These are phyloP conservation scores for Enteromius argenteus DNA, from an alignment of 2,797 vertebrate genomes.

Conservation along the genomic window DNA sequence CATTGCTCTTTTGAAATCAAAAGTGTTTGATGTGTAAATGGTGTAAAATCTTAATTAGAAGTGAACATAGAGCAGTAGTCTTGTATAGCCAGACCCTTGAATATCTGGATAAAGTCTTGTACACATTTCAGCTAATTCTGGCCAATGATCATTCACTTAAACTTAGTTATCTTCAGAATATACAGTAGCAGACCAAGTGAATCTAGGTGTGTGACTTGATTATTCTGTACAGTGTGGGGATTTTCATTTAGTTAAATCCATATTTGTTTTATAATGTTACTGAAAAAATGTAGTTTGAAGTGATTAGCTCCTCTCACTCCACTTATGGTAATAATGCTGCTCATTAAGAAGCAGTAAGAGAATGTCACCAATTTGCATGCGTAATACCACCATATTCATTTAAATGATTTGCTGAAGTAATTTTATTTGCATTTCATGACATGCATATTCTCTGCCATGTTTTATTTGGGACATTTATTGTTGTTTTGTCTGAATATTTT, in stretches of 20 bases:
- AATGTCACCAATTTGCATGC: conserved; percentile 10
- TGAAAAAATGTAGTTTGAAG: background rate
- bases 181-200: background rate
- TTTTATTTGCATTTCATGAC: conserved; percentile 2
- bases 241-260: background rate
- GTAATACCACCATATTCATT: conserved; percentile 11
- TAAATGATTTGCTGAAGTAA: background rate
- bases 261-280: background rate
- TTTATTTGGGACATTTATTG: background rate
- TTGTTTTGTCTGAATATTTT: background rate
- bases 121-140: background rate
- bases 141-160: background rate
- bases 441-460: background rate
- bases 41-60: background rate
- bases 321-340: conserved; percentile 2
- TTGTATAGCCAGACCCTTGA: background rate
- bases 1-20: background rate
- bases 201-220: background rate
- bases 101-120: background rate
- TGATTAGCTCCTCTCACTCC: conserved; percentile 9
- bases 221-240: background rate
- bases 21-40: conserved; percentile 38
- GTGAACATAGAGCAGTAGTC: background rate
- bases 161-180: background rate
- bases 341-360: conserved; percentile 9